A percentile compares a stretch with the other conserved stretches of the same genome.
These are phyloP conservation scores for Ormyrus rosae DNA, from an alignment of 2,888 invertebrate genomes.

Conservation along the genomic window DNA sequence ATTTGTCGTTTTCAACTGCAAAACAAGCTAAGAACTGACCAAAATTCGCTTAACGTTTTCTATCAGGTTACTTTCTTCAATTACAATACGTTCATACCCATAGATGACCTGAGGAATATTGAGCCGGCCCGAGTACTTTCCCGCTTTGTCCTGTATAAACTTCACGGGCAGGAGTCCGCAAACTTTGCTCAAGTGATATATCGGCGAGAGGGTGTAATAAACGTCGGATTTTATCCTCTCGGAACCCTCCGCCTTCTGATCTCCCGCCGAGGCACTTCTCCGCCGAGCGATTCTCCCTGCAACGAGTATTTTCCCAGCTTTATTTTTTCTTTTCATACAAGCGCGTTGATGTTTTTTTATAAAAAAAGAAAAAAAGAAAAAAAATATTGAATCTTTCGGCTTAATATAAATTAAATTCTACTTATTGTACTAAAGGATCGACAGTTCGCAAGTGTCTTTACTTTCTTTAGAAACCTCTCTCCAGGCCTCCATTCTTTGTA, in stretches of 20 bases:
- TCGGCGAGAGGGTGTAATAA: constrained; percentile 68
- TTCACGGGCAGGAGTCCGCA: constrained; percentile 69
- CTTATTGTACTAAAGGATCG: neutral
- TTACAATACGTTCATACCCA: constrained; percentile 62
- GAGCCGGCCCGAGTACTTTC: constrained; percentile 64
- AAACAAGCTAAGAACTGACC: no score
- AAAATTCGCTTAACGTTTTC: no score
- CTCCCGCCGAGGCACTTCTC: neutral
- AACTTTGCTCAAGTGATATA: constrained; percentile 69
- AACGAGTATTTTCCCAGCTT: neutral
- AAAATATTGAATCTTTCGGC: neutral
- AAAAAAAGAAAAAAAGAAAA: no score
- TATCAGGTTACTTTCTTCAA: no score
- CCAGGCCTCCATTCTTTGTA: constrained; percentile 43
- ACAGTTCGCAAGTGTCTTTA: constrained; percentile 6
- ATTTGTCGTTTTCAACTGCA: no score
- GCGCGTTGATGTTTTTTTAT: no score
- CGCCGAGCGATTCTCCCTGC: neutral
- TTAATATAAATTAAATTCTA: neutral
- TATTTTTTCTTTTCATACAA: no score
- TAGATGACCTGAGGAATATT: constrained; percentile 63
- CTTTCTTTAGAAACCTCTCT: constrained; percentile 10
- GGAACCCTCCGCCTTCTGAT: no score
- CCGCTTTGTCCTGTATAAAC: constrained; percentile 62
- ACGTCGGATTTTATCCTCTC: constrained; percentile 64